Conservation (phyloP, 1,140 invertebrate genomes). For the Sycobia sp. region DNA sequence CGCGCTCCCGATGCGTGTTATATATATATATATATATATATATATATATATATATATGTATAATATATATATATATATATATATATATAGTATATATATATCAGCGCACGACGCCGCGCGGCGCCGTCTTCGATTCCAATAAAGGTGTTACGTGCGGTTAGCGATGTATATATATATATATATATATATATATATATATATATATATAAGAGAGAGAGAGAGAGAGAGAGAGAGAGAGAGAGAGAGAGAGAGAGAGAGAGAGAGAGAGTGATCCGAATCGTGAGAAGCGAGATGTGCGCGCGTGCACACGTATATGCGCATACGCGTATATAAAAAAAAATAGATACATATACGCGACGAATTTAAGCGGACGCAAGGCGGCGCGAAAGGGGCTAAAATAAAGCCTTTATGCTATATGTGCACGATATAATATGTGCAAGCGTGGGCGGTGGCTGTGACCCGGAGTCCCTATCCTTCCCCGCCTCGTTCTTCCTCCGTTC, state of each 20-base stretch:
- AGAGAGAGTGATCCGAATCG: constrained; percentile 35
- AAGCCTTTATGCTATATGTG: too few relatives aligned
- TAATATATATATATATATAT: too few relatives aligned
- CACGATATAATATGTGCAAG: constrained; percentile 53
- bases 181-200: too few relatives aligned
- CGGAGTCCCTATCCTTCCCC: background rate
- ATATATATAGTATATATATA: too few relatives aligned
- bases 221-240: too few relatives aligned
- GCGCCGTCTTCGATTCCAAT: constrained; percentile 48
- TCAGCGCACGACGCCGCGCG: constrained; percentile 29
- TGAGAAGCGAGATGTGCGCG: constrained; percentile 34
- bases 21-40: too few relatives aligned
- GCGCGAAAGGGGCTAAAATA: too few relatives aligned
- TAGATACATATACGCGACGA: too few relatives aligned
- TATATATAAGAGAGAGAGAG: too few relatives aligned
- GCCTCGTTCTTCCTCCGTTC: constrained; percentile 3
- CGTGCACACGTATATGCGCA: constrained; percentile 11
- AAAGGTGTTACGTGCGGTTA: constrained; percentile 52
- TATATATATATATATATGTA: too few relatives aligned
- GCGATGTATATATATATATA: constrained; percentile 30
- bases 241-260: background rate
- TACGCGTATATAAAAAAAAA: too few relatives aligned
- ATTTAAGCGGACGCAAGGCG: too few relatives aligned
- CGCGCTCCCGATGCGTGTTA: background rate
- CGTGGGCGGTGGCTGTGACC: constrained; percentile 50